Evolutionary conservation across 2,113 vertebrate species (phyloP).

Genomic region (Oreochromis spilurus): DNA sequence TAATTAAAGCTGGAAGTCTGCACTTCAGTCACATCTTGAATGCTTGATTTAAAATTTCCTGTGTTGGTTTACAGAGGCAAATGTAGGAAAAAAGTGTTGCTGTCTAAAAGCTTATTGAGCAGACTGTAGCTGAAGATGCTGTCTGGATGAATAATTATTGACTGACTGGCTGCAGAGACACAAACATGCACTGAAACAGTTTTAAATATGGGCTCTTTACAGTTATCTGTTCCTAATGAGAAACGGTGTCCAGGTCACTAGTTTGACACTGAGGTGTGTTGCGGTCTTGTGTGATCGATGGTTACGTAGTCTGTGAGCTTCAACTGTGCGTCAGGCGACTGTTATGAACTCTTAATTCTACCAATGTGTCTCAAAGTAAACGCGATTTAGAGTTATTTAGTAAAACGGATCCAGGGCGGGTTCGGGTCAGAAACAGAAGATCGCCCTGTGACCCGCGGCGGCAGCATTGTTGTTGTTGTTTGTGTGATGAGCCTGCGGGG

Average conservation of each 20-base stretch:
- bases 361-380: background rate
- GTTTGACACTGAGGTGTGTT: background rate
- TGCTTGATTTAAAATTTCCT: background rate
- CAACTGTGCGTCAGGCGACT: background rate
- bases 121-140: background rate
- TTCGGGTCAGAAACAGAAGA: background rate
- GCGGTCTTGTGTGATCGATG: background rate
- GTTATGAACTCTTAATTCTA: background rate
- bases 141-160: background rate
- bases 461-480: background rate
- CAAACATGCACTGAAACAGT: background rate
- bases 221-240: background rate
- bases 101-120: background rate
- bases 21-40: background rate
- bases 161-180: background rate
- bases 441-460: fast-evolving
- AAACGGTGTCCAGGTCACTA: background rate
- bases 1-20: background rate
- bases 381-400: background rate
- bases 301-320: background rate
- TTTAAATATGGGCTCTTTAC: background rate
- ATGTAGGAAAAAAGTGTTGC: background rate
- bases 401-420: background rate
- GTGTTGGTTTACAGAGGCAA: background rate
- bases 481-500: background rate